phyloP scores from a whole-genome alignment of 2,113 vertebrate species.

The Rhineura floridana region DNA sequence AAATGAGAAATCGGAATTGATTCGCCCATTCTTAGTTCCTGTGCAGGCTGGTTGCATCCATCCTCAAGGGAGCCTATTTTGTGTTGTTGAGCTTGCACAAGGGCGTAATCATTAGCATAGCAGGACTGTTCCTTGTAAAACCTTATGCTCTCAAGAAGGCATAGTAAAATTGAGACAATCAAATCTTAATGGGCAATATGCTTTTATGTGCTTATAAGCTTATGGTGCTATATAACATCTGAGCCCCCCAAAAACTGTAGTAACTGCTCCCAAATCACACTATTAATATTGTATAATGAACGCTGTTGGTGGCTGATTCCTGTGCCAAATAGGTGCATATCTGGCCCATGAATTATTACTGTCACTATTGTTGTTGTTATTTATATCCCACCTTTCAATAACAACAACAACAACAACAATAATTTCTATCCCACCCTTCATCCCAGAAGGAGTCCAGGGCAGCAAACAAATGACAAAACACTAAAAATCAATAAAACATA shows the following conservation, averaged over 20 bases:
- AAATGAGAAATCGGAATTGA: no score
- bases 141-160: constrained; percentile 33
- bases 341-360: no score
- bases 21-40: background rate
- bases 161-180: constrained; percentile 45
- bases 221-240: constrained; percentile 20
- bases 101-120: constrained; percentile 41
- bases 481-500: no score
- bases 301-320: background rate
- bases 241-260: constrained; percentile 11
- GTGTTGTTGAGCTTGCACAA: background rate
- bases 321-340: background rate
- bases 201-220: constrained; percentile 46
- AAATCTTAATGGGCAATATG: constrained; percentile 33
- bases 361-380: no score
- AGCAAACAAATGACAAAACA: no score
- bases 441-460: no score
- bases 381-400: no score
- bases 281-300: background rate
- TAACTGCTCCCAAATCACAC: background rate
- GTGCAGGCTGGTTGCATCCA: no score
- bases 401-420: no score
- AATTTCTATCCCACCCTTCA: no score
- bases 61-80: background rate
- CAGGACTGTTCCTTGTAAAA: constrained; percentile 41